Conservation (phyloP, 2,888 invertebrate species). For the Plemyria rubiginata region DNA sequence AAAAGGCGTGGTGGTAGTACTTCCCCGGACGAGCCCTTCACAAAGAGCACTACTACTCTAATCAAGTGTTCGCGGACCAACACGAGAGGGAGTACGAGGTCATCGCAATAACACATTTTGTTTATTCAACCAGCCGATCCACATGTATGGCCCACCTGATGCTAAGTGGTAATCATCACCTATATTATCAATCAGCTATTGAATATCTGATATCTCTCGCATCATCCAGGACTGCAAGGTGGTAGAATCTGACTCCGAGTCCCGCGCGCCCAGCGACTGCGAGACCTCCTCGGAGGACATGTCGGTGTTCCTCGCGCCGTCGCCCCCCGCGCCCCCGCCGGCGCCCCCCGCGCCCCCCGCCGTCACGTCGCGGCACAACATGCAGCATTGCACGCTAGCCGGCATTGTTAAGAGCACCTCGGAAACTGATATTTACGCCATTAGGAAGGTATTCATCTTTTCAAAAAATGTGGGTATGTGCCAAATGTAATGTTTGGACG, state of each 20-base stretch:
- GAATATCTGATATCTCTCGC: not conserved
- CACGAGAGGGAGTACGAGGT: too few relatives aligned
- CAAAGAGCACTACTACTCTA: too few relatives aligned
- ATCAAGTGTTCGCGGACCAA: too few relatives aligned
- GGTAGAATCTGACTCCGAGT: constrained; percentile 52
- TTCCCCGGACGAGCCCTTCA: too few relatives aligned
- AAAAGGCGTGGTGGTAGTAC: too few relatives aligned
- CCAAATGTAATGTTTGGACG: too few relatives aligned
- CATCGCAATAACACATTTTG: too few relatives aligned
- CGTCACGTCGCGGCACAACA: constrained; percentile 13
- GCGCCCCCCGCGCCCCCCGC: constrained; percentile 22
- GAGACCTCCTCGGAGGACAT: constrained; percentile 62
- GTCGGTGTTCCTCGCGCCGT: constrained; percentile 50
- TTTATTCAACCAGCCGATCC: too few relatives aligned
- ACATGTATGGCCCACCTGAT: too few relatives aligned
- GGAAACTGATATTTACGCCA: constrained; percentile 65
- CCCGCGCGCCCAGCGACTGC: constrained; percentile 51
- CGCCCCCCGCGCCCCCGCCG: constrained; percentile 44
- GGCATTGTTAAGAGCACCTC: constrained; percentile 64
- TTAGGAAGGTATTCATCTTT: constrained; percentile 46
- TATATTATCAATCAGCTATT: too few relatives aligned
- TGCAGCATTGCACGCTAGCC: constrained; percentile 11
- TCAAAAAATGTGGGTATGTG: too few relatives aligned
- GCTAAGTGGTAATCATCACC: too few relatives aligned
- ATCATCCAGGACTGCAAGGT: constrained; percentile 60